A percentile compares a stretch with the other conserved stretches of the same genome.
phyloP scores from a whole-genome alignment of 2,113 vertebrate genomes.

The Struthidea cinerea region DNA sequence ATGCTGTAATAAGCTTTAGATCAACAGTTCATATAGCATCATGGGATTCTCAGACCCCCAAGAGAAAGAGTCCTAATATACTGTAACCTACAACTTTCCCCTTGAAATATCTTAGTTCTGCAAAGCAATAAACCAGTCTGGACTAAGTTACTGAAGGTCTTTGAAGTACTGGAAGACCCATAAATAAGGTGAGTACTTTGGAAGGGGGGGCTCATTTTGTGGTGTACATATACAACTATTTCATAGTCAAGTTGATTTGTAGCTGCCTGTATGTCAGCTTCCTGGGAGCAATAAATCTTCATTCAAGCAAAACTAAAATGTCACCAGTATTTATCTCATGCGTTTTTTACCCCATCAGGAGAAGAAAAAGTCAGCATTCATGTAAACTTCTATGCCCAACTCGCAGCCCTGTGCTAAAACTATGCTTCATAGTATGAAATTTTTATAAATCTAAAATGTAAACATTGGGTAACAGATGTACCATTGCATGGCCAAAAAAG shows the following conservation, averaged over 20 bases:
- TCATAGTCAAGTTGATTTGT: constrained; percentile 90
- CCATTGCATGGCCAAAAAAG: constrained; percentile 76
- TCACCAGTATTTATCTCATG: constrained; percentile 68
- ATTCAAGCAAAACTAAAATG: constrained; percentile 71
- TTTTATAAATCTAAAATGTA: constrained; percentile 71
- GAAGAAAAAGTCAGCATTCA: constrained; percentile 58
- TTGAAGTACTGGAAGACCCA: constrained; percentile 90
- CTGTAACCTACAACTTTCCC: constrained; percentile 75
- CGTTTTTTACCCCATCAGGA: constrained; percentile 61
- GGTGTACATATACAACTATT: constrained; percentile 79
- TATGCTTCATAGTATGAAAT: constrained; percentile 40
- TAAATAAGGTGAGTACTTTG: constrained; percentile 95
- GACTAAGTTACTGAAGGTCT: constrained; percentile 87
- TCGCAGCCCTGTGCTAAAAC: background rate
- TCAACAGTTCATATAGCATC: constrained; percentile 61
- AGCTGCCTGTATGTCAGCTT: constrained; percentile 82
- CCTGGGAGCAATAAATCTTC: constrained; percentile 85
- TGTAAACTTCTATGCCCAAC: constrained; percentile 39
- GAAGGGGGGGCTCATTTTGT: constrained; percentile 78
- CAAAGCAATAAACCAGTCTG: constrained; percentile 88
- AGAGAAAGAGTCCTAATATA: constrained; percentile 46
- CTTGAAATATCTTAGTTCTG: constrained; percentile 81
- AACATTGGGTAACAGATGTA: constrained; percentile 76
- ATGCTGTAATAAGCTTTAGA: constrained; percentile 65
- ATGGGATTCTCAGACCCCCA: constrained; percentile 50